These are phyloP conservation scores for Thamnophis elegans DNA, from an alignment of 2,797 vertebrate genomes.

Conservation along the genomic window DNA sequence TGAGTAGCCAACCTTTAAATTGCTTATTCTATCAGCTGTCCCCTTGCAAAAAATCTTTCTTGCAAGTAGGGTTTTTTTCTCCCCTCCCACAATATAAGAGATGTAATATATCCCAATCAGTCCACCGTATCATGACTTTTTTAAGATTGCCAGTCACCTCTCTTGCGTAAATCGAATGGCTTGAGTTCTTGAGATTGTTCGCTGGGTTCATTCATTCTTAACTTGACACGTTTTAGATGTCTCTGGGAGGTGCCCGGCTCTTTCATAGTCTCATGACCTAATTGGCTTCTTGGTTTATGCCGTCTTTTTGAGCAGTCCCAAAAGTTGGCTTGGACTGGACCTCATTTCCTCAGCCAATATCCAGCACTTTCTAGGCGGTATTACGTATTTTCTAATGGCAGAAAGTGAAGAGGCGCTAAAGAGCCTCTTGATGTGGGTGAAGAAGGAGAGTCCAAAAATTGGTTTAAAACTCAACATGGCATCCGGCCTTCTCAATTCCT, in stretches of 20 bases:
- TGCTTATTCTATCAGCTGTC: slow-evolving; percentile 34
- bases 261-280: neutral
- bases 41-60: slow-evolving; percentile 42
- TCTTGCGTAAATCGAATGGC: neutral
- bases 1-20: slow-evolving; percentile 53
- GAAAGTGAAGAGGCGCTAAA: too few relatives aligned
- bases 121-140: neutral
- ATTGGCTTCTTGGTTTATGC: neutral
- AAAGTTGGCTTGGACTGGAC: neutral
- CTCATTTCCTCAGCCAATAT: neutral
- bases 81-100: slow-evolving; percentile 23
- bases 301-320: neutral
- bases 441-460: too few relatives aligned
- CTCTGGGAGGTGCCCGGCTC: neutral
- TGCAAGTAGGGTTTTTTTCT: neutral
- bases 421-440: too few relatives aligned
- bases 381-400: too few relatives aligned
- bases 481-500: too few relatives aligned
- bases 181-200: neutral
- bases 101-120: neutral
- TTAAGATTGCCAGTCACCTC: neutral
- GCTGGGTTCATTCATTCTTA: neutral
- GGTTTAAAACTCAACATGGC: too few relatives aligned
- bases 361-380: neutral
- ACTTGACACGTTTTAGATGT: neutral